Conservation (phyloP, 2,113 vertebrate species). For the Scopus umbretta region DNA sequence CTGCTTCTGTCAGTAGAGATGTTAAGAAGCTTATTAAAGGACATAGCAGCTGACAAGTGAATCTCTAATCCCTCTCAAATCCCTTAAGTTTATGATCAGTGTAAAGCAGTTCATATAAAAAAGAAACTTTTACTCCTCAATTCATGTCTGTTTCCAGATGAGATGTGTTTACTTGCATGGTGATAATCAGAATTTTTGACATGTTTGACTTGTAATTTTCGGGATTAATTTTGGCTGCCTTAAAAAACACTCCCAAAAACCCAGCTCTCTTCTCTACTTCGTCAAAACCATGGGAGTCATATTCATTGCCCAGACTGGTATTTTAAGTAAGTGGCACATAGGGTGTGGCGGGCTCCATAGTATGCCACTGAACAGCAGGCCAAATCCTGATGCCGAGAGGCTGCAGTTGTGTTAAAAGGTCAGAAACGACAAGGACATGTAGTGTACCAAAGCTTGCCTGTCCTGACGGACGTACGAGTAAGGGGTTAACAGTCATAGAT, state of each 20-base stretch:
- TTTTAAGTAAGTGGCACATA: neutral
- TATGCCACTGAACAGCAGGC: neutral
- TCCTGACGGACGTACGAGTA: neutral
- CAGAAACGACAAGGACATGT: neutral
- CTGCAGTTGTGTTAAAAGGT: neutral
- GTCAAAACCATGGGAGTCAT: neutral
- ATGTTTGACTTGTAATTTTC: neutral
- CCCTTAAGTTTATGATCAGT: neutral
- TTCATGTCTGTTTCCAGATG: neutral
- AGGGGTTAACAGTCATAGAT: neutral
- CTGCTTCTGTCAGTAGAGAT: neutral
- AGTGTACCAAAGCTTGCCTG: neutral
- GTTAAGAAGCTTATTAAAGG: slow-evolving; percentile 47
- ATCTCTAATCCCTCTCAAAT: slow-evolving; percentile 30
- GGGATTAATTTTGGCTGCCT: neutral
- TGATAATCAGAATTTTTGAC: neutral
- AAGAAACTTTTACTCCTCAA: neutral
- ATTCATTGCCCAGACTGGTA: neutral
- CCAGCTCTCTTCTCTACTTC: neutral
- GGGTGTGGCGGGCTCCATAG: neutral
- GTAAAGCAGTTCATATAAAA: neutral
- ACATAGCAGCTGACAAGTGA: slow-evolving; percentile 15
- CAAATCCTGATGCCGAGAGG: neutral
- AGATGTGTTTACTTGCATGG: neutral
- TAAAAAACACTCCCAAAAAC: neutral